Percentiles rank a stretch among this genome's conserved stretches.
Conservation (phyloP, 2,797 vertebrate species). For the Eulemur albifrons region DNA sequence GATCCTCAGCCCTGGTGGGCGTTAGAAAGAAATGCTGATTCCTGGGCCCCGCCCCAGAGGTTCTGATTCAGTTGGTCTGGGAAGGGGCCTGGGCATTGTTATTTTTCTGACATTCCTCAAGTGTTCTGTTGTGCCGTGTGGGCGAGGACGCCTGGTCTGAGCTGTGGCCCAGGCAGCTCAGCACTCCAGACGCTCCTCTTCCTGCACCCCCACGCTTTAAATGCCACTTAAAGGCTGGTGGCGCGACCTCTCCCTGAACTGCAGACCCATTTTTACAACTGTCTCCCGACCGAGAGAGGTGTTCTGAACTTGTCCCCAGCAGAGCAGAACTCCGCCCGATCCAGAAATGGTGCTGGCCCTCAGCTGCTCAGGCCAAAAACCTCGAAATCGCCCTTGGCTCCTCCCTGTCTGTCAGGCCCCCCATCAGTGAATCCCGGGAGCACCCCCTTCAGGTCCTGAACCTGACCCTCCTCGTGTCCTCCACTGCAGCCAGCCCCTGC, state of each 20-base stretch:
- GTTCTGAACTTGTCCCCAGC: background rate
- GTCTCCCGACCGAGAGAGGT: background rate
- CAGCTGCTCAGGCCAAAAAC: background rate
- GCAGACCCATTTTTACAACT: background rate
- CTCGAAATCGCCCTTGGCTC: background rate
- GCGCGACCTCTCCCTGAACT: background rate
- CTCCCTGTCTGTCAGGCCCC: background rate
- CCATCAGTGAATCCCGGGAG: background rate
- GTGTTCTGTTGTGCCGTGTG: background rate
- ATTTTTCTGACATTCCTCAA: background rate
- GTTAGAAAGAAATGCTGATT: background rate
- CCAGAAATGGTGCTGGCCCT: background rate
- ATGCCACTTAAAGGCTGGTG: background rate
- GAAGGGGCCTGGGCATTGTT: background rate
- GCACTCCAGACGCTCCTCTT: background rate
- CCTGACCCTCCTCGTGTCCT: background rate
- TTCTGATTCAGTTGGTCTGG: background rate
- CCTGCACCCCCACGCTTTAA: background rate
- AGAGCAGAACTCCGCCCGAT: background rate
- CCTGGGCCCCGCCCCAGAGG: background rate
- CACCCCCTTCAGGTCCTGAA: background rate
- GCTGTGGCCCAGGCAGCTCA: accelerated
- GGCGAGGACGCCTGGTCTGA: background rate
- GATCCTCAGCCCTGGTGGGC: background rate
- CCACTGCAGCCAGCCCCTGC: background rate